These are phyloP conservation scores for Hymenochirus boettgeri DNA, from an alignment of 2,113 vertebrate species.

Conservation along the genomic window DNA sequence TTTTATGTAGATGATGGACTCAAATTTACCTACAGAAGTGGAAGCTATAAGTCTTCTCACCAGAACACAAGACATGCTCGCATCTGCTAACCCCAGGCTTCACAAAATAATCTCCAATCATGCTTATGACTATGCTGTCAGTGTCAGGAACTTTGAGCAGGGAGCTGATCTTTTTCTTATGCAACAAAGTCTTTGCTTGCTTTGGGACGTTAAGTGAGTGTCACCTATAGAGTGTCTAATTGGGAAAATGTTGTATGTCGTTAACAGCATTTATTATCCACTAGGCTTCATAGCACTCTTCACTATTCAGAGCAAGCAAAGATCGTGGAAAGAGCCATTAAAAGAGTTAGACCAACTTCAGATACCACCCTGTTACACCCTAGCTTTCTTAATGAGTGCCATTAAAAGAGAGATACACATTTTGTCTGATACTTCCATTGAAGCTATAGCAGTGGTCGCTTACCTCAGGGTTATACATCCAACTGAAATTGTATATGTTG, in stretches of 20 bases:
- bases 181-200: conserved; percentile 22
- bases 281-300: conserved; percentile 18
- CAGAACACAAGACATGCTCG: too few relatives aligned
- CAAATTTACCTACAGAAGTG: conserved; percentile 14
- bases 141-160: not conserved
- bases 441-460: not conserved
- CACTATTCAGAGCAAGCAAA: conserved; percentile 37
- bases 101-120: conserved; percentile 9
- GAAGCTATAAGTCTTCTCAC: conserved; percentile 5
- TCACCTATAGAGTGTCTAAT: not conserved
- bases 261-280: conserved; percentile 17
- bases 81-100: too few relatives aligned
- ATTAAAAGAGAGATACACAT: not conserved
- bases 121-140: conserved; percentile 3
- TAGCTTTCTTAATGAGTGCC: not conserved
- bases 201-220: conserved; percentile 1
- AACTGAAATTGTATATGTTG: too few relatives aligned
- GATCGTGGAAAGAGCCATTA: not conserved
- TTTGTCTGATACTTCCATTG: not conserved
- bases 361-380: not conserved
- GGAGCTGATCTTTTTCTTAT: not conserved
- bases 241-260: not conserved
- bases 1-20: conserved; percentile 38
- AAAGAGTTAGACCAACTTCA: not conserved
- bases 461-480: not conserved